Evolutionary conservation across 2,113 vertebrate species (phyloP), one percentile per base, ranked within the genome.

Genomic region (Labeo catla): DNA sequence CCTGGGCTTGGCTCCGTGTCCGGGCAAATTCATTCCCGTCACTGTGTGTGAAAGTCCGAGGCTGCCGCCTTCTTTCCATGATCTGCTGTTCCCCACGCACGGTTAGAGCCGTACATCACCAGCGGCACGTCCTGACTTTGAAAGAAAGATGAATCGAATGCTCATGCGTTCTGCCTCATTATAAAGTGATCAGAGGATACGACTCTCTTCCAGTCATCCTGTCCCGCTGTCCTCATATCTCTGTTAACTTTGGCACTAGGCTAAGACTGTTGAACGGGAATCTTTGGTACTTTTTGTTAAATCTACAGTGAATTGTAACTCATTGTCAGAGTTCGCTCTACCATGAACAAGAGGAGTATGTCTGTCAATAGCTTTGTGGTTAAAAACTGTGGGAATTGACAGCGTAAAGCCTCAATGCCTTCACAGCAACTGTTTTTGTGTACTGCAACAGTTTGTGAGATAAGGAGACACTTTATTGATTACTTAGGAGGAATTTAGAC

Each of bases 21-120:
- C 92, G 91, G 93, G 92, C 93, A 94, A 83, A 94, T 94, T 92
- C 90, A 93, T 91, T 93, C 93, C 91, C 90, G 90, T 92, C 91
- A 93, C 90, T 12, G 74, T 85, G 50, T 59, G 63, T 5, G 49
- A 61, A 50, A 50, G 76, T 50, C 23, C 50, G 6, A 36, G 39
- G 63, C 76, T 50, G 28, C 74, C 89, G 87, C 89, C 90, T 87
- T 86, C 85, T 93, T 94, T 91, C 91, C 92, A 91, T 86, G 83
- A 91, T 83, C 86, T 85, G 80, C 79, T 78, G 77, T 79, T 84
- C 39, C 66, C 52, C 11, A 79, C 43, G 28, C 28, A 28, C 28
- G 50, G 72, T 66, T 70, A 5, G 19, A 83, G 63, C 19, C 43
- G 23, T 88, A 36, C 28, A 34, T 81, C 28, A 61, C 47, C n/a